A percentile compares a stretch with the other conserved stretches of the same genome.
Conservation (phyloP, 2,888 invertebrate genomes). For the Caenorhabditis zanzibari region DNA sequence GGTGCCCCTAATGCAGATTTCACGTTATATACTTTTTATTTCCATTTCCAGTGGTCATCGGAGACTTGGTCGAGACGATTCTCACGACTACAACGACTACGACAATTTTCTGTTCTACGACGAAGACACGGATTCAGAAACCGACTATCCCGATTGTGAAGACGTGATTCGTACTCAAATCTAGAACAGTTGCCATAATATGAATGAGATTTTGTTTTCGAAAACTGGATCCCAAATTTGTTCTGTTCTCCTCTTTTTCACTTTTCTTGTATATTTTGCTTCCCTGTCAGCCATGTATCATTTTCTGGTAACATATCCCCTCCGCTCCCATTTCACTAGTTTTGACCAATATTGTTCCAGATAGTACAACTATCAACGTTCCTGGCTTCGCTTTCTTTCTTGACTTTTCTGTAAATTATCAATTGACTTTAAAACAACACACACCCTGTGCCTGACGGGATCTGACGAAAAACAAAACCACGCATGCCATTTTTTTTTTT, state of each 20-base stretch:
- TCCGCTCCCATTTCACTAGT: background rate
- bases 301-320: conserved; percentile 56
- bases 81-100: conserved; percentile 76
- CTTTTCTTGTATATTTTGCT: conserved; percentile 61
- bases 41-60: conserved; percentile 69
- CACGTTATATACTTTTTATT: no score
- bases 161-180: conserved; percentile 61
- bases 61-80: conserved; percentile 69
- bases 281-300: conserved; percentile 52
- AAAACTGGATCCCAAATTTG: background rate
- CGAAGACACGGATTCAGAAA: conserved; percentile 49
- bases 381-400: background rate
- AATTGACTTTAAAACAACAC: background rate
- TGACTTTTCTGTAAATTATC: conserved; percentile 5
- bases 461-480: conserved; percentile 21
- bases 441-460: conserved; percentile 60
- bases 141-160: conserved; percentile 62
- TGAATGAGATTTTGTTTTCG: background rate
- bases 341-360: conserved; percentile 21
- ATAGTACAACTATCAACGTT: conserved; percentile 53
- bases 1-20: no score
- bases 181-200: conserved; percentile 23
- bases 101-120: conserved; percentile 71
- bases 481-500: conserved; percentile 32
- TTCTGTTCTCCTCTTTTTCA: conserved; percentile 12